These are phyloP conservation scores for Nylanderia fulva DNA, from an alignment of 1,140 invertebrate genomes.

Conservation along the genomic window DNA sequence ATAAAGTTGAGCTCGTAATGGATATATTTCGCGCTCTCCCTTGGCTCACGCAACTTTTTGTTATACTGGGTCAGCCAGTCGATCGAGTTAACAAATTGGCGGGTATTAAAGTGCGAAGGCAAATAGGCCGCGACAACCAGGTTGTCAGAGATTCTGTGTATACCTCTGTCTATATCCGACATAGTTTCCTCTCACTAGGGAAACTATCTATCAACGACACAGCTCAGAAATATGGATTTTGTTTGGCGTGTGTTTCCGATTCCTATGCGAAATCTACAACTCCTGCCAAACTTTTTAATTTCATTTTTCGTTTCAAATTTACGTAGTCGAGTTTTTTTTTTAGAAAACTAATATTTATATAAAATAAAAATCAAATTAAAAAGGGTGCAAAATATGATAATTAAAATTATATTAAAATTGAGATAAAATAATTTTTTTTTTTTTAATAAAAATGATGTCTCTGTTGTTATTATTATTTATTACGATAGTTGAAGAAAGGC, in stretches of 20 bases:
- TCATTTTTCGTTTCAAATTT: neutral
- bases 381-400: neutral
- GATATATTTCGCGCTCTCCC: neutral
- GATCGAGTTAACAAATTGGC: slow-evolving; percentile 27
- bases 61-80: slow-evolving; percentile 32
- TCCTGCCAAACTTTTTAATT: neutral
- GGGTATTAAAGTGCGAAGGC: slow-evolving; percentile 7
- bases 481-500: neutral
- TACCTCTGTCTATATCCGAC: slow-evolving; percentile 7
- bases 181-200: slow-evolving; percentile 4
- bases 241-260: neutral
- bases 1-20: slow-evolving; percentile 26
- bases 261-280: neutral
- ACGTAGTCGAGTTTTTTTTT: neutral
- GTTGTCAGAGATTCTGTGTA: neutral
- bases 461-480: neutral
- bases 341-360: neutral
- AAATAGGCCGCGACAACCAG: neutral
- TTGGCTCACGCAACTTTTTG: slow-evolving; percentile 18
- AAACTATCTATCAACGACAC: neutral
- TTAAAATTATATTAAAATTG: neutral
- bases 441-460: neutral
- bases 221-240: neutral
- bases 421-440: neutral
- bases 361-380: neutral